Percentiles rank a stretch among this genome's conserved stretches.
Evolutionary conservation across 2,113 vertebrate species (phyloP).

Genomic region (Chloroceryle aenea): DNA sequence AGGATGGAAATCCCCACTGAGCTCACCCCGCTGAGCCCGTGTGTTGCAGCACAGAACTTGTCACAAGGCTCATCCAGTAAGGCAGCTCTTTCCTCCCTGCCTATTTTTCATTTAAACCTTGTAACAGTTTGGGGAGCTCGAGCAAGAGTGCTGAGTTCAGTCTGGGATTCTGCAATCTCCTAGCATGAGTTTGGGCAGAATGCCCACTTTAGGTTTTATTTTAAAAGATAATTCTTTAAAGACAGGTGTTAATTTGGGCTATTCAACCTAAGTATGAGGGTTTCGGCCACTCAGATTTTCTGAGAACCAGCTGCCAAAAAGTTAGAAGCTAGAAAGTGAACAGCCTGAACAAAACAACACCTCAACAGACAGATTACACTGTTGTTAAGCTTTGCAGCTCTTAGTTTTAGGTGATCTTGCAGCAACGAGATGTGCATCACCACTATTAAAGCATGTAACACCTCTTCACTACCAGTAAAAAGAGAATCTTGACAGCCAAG

Average conservation of each 20-base stretch:
- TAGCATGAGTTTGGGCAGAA: neutral
- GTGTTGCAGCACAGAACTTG: neutral
- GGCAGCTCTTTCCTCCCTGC: neutral
- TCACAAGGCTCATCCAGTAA: neutral
- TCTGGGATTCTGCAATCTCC: neutral
- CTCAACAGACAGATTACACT: neutral
- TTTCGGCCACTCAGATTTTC: neutral
- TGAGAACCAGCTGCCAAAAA: neutral
- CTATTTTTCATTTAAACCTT: neutral
- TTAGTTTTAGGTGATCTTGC: neutral
- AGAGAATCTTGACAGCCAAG: neutral
- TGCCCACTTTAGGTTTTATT: neutral
- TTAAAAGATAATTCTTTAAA: neutral
- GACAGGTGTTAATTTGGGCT: neutral
- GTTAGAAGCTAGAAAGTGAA: neutral
- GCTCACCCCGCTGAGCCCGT: neutral
- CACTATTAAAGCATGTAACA: neutral
- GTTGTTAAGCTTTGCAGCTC: neutral
- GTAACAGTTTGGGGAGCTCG: neutral
- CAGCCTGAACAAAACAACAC: neutral
- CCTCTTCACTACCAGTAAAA: neutral
- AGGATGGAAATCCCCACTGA: constrained; percentile 30
- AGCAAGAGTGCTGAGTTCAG: neutral
- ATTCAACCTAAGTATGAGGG: neutral
- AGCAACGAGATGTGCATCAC: neutral